Conservation (phyloP, 2,888 invertebrate genomes). For the Labia minor region DNA sequence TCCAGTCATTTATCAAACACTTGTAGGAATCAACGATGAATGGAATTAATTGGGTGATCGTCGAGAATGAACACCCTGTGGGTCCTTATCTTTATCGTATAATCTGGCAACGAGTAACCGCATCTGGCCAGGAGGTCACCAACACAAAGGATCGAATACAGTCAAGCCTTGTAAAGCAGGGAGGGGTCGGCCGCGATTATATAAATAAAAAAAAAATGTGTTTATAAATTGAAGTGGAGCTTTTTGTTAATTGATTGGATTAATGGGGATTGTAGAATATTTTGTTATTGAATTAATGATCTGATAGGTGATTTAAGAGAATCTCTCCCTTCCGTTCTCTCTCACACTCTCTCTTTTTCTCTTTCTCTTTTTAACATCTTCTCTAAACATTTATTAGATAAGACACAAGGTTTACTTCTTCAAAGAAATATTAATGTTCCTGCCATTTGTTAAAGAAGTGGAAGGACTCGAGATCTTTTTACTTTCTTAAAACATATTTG, state of each 20-base stretch:
- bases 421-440: no score
- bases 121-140: conserved; percentile 7
- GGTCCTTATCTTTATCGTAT: background rate
- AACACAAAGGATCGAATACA: background rate
- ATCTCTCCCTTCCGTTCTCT: no score
- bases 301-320: background rate
- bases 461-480: no score
- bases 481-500: no score
- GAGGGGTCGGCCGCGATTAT: background rate
- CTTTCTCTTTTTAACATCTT: no score
- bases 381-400: no score
- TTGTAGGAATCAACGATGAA: no score
- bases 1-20: no score
- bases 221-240: background rate
- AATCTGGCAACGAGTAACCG: background rate
- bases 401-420: no score
- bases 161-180: background rate
- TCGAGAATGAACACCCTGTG: background rate
- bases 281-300: background rate
- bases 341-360: background rate
- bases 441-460: no score
- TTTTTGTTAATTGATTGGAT: conserved; percentile 4
- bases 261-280: background rate
- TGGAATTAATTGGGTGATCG: no score
- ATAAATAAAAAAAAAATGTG: conserved; percentile 6